Conservation (phyloP, 2,888 invertebrate genomes). For the Clitarchus hookeri region DNA sequence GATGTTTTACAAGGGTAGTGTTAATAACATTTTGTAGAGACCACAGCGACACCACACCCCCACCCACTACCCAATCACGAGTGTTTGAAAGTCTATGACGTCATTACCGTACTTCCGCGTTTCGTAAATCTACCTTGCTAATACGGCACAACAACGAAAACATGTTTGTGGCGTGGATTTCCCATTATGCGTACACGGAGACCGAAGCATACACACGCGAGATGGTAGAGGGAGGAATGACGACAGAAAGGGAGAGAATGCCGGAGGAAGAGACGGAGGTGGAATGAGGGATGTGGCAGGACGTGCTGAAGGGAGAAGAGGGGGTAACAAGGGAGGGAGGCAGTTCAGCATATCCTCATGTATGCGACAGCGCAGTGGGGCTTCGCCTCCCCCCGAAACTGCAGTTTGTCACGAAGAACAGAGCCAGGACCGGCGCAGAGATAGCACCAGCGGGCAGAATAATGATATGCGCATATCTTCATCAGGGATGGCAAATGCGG, state of each 20-base stretch:
- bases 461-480: conserved; percentile 17
- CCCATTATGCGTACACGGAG: neutral
- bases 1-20: too few species aligned
- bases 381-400: neutral
- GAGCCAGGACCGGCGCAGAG: neutral
- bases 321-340: conserved; percentile 41
- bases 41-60: too few species aligned
- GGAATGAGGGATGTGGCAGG: conserved; percentile 27
- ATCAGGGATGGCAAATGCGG: conserved; percentile 9
- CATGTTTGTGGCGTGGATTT: too few species aligned
- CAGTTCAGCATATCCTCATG: conserved; percentile 38
- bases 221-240: neutral
- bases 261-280: neutral
- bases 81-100: too few species aligned
- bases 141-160: too few species aligned
- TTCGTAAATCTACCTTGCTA: too few species aligned
- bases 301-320: conserved; percentile 25
- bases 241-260: neutral
- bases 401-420: conserved; percentile 19
- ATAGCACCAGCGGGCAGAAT: neutral
- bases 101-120: too few species aligned
- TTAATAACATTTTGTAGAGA: too few species aligned
- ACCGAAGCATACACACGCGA: neutral
- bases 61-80: too few species aligned
- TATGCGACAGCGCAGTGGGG: neutral